Evolutionary conservation across 2,797 vertebrate genomes (phyloP), one percentile per base, ranked within the genome.

Genomic region (Rhinella marina): DNA sequence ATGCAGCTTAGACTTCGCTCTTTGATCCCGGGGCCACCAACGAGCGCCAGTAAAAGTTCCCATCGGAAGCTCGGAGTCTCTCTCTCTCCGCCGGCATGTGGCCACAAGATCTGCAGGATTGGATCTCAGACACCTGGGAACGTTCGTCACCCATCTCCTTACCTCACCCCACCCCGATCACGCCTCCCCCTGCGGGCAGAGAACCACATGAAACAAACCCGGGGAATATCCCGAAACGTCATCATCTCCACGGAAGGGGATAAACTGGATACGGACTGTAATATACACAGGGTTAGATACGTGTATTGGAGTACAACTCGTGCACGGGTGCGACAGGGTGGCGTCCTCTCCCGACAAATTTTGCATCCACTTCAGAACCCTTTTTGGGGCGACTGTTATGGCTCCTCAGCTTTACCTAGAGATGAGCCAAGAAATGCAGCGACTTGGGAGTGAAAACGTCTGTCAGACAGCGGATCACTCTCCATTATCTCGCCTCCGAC

Each of bases 71-170:
- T 10, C 7, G 23, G 13, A 14, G 32, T 61, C 78, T 17, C 54
- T 25, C 27, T 52, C n/a, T 21, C 29, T 25, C 61, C 6, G 50
- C n/a, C 50, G 12, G 54, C 87, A 66, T 73, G 87, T 85, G 77
- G 32, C 41, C 87, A 81, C 87, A 88, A 72, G 87, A 88, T 64
- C 52, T 62, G 66, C 2, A 27, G 61, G 50, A 78, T n/a, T 48
- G 75, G 59, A 79, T 79, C 57, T 21, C 86, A 82, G 82, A 79
- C 87, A 88, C 87, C 87, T 88, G 87, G 73, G 73, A 54, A 84
- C 57, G 25, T 88, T 80, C 73, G 64, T 85, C 87, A 88, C 76
- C 87, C 3, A 41, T 70, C 41, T 66, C 29, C 87, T 88, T 12
- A 70, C 62, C 62, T 54, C 82, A 81, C 82, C 87, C 87, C 76